Conservation (phyloP, 2,888 invertebrate species). For the Torymus tubicola region DNA sequence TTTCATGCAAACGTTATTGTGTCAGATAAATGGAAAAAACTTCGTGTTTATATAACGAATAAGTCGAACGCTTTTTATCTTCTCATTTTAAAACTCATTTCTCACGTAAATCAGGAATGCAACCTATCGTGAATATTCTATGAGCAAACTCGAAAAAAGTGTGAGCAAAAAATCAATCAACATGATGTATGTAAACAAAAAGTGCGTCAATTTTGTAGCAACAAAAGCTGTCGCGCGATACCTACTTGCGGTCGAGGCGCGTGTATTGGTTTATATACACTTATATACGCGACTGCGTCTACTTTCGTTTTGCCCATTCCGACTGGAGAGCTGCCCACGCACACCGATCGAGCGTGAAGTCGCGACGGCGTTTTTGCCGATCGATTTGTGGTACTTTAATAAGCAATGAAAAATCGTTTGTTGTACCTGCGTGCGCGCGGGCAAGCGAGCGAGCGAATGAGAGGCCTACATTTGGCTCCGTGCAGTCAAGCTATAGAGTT, state of each 20-base stretch:
- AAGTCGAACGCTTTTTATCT: no score
- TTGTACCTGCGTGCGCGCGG: background rate
- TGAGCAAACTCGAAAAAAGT: no score
- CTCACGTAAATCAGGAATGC: no score
- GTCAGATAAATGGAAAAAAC: no score
- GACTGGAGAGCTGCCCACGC: background rate
- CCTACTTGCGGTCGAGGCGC: background rate
- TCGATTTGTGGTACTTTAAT: slow-evolving; percentile 17
- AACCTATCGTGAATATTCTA: no score
- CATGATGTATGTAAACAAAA: background rate
- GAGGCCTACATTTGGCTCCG: no score
- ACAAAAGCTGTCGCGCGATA: slow-evolving; percentile 5
- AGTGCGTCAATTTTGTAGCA: background rate
- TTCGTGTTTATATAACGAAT: no score
- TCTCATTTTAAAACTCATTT: no score
- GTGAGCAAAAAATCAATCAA: no score
- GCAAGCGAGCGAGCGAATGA: no score
- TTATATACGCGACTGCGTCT: background rate
- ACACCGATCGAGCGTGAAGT: slow-evolving; percentile 32
- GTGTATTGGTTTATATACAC: background rate
- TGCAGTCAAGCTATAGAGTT: background rate
- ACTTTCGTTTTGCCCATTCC: slow-evolving; percentile 32
- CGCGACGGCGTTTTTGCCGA: background rate
- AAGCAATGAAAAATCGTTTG: slow-evolving; percentile 31
- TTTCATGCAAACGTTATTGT: no score